These are phyloP conservation scores for Dermatemys mawii DNA, from an alignment of 2,113 vertebrate genomes.

Conservation along the genomic window DNA sequence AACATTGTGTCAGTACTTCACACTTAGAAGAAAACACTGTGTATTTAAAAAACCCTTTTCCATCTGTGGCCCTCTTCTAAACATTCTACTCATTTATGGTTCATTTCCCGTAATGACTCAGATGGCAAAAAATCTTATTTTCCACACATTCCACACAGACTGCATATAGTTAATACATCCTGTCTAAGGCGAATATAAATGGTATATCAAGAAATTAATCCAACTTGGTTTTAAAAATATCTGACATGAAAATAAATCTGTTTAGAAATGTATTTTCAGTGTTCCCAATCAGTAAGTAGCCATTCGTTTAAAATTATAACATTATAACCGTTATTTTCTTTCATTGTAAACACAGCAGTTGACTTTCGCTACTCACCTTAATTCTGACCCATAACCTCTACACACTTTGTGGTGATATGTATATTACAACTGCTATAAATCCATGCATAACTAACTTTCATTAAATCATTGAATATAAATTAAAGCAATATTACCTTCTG, in stretches of 20 bases:
- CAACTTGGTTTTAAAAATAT: constrained; percentile 28
- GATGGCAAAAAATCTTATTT: constrained; percentile 61
- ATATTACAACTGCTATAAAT: not conserved
- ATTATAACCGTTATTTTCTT: accelerated
- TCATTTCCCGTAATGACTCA: constrained; percentile 65
- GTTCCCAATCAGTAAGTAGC: not conserved
- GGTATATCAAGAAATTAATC: not conserved
- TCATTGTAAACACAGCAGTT: not conserved
- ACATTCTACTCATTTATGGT: constrained; percentile 33
- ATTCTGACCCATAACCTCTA: not conserved
- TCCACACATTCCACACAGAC: constrained; percentile 54
- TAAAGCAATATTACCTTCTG: not conserved
- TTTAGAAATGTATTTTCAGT: not conserved
- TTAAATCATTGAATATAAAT: not conserved
- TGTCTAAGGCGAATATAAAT: constrained; percentile 33
- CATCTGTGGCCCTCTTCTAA: constrained; percentile 44
- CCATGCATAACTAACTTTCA: not conserved
- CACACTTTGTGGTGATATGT: not conserved
- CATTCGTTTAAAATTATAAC: not conserved
- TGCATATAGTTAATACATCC: constrained; percentile 32
- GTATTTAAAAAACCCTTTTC: not conserved
- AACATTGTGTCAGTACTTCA: constrained; percentile 27
- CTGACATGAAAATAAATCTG: not conserved
- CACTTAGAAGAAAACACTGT: constrained; percentile 15
- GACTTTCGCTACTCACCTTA: not conserved